Base-by-base conservation (phyloP, 2,888 invertebrate species). In the Coenonympha glycerion region DNA sequence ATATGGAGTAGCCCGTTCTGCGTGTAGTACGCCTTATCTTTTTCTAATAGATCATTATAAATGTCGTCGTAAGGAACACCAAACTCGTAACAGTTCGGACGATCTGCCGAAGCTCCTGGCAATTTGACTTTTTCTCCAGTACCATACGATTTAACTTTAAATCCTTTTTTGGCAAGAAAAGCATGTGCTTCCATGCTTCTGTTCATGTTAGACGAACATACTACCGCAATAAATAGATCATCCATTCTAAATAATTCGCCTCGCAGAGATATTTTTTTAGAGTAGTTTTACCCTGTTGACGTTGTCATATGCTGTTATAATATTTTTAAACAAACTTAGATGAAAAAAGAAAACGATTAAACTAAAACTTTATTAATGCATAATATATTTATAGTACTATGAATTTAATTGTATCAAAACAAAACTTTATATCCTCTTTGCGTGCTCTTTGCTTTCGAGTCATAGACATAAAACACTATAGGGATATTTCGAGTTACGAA, bases 191-290 rank as follows among this genome's bases (percentile, higher is more conserved):
- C 99, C 99, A 99, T 99, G 68, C 98, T 98, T 52, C 99, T 90
- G 76, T 99, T 99, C 97, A 99, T 99, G 79, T 99, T 99, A 70
- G 98, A 98, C 6, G 99, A 99, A 87, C 99, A 99, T 62, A 98
- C 95, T 48, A 99, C 97, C 18, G 99, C 99, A 66, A 99, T 91
- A 68, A 91, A 92, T 64, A 95, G 65, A 66, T 91, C 82, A 51
- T 69, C 71, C 79, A 81, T 79, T 19, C 44, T 62, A 13, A 30
- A 4, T 36, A 34, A 34, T 31, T 30, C 13, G 3, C 13, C 19
- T 6, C 11, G 11, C 11, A 36, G 21, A 19, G 24, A 9, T 5
- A 13, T 11, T 9, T 31, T 31, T 13, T n/a, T n/a, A n/a, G n/a
- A n/a, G n/a, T n/a, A n/a, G n/a, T n/a, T n/a, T n/a, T n/a, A n/a